Percentiles rank a stretch among this genome's conserved stretches.
Conservation (phyloP, 2,888 invertebrate genomes). For the Cryptus viduatorius region DNA sequence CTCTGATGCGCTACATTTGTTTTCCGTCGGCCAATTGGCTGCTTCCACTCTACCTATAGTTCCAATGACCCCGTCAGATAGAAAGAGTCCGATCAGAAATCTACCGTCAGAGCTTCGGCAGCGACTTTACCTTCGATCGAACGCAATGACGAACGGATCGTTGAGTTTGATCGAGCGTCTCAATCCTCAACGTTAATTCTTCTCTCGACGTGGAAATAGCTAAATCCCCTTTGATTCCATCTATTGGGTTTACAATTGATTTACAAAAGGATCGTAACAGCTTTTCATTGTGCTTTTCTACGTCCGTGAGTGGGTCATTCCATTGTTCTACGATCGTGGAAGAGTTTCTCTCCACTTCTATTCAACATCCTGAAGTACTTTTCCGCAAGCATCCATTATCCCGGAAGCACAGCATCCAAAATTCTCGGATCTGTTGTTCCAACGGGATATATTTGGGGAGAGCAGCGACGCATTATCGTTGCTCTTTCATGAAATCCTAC, state of each 20-base stretch:
- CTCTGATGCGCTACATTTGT: constrained; percentile 77
- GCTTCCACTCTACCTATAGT: constrained; percentile 20
- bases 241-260: constrained; percentile 42
- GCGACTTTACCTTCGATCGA: constrained; percentile 21
- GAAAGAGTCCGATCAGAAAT: not conserved
- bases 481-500: constrained; percentile 24
- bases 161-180: constrained; percentile 33
- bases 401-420: constrained; percentile 41
- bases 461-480: constrained; percentile 37
- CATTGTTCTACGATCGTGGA: constrained; percentile 45
- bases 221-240: constrained; percentile 30
- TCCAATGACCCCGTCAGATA: not conserved
- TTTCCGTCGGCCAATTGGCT: constrained; percentile 73
- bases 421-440: constrained; percentile 32
- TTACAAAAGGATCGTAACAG: constrained; percentile 34
- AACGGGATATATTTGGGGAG: constrained; percentile 1
- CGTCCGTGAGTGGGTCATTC: constrained; percentile 13
- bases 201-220: constrained; percentile 29
- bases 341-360: constrained; percentile 44
- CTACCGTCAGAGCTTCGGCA: not conserved
- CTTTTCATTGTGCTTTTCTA: constrained; percentile 34
- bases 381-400: constrained; percentile 16
- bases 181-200: constrained; percentile 47
- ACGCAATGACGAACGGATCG: constrained; percentile 27
- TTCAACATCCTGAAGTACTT: constrained; percentile 12